A percentile compares a stretch with the other conserved stretches of the same genome.
Conservation (phyloP, 2,888 invertebrate species). For the Ormia ochracea region DNA sequence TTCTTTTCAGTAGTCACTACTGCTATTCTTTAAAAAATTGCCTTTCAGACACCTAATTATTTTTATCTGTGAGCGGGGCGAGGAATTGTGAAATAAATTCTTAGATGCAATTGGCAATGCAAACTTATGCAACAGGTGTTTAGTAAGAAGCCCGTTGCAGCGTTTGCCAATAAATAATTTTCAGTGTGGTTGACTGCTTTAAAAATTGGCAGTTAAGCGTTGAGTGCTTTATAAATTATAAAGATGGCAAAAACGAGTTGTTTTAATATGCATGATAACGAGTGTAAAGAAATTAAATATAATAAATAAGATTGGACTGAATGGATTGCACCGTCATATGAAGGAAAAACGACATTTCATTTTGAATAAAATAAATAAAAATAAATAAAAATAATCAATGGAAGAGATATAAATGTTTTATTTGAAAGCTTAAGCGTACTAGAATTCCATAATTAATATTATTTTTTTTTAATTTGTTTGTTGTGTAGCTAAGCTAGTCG, state of each 20-base stretch:
- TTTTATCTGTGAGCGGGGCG: conserved; percentile 7
- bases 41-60: conserved; percentile 3
- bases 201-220: background rate
- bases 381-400: no score
- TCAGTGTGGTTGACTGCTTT: background rate
- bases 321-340: background rate
- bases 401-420: no score
- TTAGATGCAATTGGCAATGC: background rate
- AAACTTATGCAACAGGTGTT: conserved; percentile 9
- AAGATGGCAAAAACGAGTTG: background rate
- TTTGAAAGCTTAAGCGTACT: no score
- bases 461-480: no score
- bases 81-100: conserved; percentile 22
- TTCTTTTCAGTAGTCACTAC: background rate
- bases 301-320: background rate
- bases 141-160: background rate
- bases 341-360: background rate
- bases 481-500: no score
- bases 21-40: conserved; percentile 17
- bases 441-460: no score
- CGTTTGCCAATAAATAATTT: conserved; percentile 3
- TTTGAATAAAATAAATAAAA: no score
- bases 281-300: background rate
- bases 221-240: background rate
- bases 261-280: background rate